Evolutionary conservation across 1,140 invertebrate genomes (phyloP).

Genomic region (Plectus sambesii): DNA sequence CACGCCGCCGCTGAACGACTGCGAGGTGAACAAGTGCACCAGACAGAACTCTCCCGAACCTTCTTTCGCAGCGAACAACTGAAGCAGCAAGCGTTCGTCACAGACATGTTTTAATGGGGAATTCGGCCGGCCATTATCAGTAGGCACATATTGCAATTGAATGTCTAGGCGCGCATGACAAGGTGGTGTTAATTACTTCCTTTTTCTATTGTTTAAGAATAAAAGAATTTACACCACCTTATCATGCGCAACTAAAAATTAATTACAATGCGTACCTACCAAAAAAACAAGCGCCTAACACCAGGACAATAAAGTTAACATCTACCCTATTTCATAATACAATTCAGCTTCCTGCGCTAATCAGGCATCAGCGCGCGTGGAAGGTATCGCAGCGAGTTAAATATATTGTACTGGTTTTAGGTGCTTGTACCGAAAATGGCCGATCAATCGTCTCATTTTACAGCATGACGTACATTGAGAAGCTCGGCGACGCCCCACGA

Average conservation of each 20-base stretch:
- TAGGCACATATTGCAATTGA: background rate
- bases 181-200: constrained; percentile 2
- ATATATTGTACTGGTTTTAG: no score
- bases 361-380: no score
- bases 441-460: background rate
- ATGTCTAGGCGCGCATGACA: background rate
- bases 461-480: constrained; percentile 6
- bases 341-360: no score
- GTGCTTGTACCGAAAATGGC: no score
- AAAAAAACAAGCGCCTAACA: no score
- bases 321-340: no score
- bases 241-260: constrained; percentile 3
- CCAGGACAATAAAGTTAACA: no score
- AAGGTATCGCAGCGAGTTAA: no score
- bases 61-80: constrained; percentile 12
- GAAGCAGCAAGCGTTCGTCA: background rate
- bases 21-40: constrained; percentile 15
- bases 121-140: no score
- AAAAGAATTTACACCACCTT: constrained; percentile 3
- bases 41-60: constrained; percentile 13
- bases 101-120: no score
- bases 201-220: constrained; percentile 1
- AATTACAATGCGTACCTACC: no score
- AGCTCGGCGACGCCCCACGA: constrained; percentile 1
- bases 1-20: constrained; percentile 7